These are phyloP conservation scores for Diabrotica virgifera DNA, from an alignment of 1,140 invertebrate species.

Conservation along the genomic window DNA sequence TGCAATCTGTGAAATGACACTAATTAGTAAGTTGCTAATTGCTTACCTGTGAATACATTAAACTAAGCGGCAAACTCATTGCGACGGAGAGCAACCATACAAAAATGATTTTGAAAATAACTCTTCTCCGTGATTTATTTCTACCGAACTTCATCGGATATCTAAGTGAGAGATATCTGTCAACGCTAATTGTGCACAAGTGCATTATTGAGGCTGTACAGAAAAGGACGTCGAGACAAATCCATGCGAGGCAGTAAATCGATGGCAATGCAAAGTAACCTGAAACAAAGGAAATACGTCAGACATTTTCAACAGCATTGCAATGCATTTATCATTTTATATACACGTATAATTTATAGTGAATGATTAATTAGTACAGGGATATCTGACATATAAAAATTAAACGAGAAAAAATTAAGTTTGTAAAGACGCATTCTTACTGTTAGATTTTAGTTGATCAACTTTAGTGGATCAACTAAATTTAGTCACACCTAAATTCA, in stretches of 20 bases:
- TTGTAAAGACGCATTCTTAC: no score
- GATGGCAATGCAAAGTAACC: slow-evolving; percentile 79
- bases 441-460: no score
- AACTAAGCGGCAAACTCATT: slow-evolving; percentile 81
- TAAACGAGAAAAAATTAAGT: no score
- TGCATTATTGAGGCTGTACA: slow-evolving; percentile 96
- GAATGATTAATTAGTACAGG: no score
- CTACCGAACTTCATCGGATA: slow-evolving; percentile 88
- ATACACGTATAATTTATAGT: no score
- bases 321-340: no score
- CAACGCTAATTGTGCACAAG: slow-evolving; percentile 91
- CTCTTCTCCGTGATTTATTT: slow-evolving; percentile 81
- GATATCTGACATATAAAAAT: no score
- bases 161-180: slow-evolving; percentile 80
- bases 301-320: no score
- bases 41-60: slow-evolving; percentile 82
- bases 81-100: slow-evolving; percentile 87
- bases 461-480: no score
- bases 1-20: no score
- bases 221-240: slow-evolving; percentile 89
- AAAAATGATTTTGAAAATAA: slow-evolving; percentile 86
- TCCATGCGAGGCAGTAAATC: slow-evolving; percentile 82
- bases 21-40: not conserved
- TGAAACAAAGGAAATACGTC: slow-evolving; percentile 49
- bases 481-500: no score